A percentile compares a stretch with the other conserved stretches of the same genome.
These are phyloP conservation scores for Drepanosiphum platanoidis DNA, from an alignment of 2,888 invertebrate species.

Conservation along the genomic window DNA sequence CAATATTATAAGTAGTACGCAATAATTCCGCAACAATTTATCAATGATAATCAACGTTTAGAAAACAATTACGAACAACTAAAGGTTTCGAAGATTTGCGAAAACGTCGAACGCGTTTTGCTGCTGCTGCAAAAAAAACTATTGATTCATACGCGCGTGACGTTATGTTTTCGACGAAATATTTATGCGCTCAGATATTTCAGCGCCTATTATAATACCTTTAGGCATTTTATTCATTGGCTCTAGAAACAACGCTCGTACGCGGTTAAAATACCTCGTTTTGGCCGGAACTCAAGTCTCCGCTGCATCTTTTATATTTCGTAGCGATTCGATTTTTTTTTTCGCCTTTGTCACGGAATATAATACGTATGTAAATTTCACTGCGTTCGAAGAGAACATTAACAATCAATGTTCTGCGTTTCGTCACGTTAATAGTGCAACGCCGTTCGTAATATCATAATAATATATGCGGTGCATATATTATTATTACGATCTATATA, in stretches of 20 bases:
- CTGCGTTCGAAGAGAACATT: not conserved
- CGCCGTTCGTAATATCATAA: not conserved
- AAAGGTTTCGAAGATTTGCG: no score
- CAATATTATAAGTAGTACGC: no score
- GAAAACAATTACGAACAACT: no score
- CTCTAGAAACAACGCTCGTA: not conserved
- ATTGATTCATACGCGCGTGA: no score
- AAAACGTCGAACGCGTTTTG: no score
- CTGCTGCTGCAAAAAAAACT: no score
- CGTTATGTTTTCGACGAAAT: no score
- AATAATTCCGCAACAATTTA: no score
- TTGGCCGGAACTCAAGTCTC: not conserved
- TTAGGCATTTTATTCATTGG: no score
- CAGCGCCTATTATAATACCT: no score
- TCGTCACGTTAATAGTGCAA: not conserved
- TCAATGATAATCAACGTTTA: no score
- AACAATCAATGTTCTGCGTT: conserved; percentile 37
- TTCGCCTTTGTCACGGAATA: conserved; percentile 1
- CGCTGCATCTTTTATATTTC: conserved; percentile 1
- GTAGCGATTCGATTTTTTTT: not conserved
- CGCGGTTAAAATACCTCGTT: not conserved
- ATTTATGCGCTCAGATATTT: no score
- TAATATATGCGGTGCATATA: not conserved
- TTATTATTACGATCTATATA: not conserved
- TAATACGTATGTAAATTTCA: not conserved